Evolutionary conservation across 1,140 invertebrate genomes (phyloP), one percentile per base, ranked within the genome.

Genomic region (Heliothis virescens): DNA sequence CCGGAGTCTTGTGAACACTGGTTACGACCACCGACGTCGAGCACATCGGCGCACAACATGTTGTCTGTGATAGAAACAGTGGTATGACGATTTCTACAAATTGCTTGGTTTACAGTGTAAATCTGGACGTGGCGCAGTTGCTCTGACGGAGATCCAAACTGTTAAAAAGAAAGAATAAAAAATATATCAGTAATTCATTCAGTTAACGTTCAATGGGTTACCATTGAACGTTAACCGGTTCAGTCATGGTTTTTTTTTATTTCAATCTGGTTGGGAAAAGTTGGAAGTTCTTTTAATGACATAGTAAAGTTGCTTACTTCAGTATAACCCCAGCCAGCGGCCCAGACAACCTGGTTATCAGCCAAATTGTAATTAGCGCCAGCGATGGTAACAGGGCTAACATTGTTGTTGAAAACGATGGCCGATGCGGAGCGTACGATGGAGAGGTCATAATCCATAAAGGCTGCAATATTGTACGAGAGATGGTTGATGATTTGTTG

Each of bases 371-470:
- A 91, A 63, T 83, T 87, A 29, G 80, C 9, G 0, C 85, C 86
- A 26, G 79, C 71, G 52, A 75, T 57, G 18, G 13, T 26, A 15
- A 13, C 72, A n/a, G 83, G 47, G 29, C 55, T 63, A 0, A 90
- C 85, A 21, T 74, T 77, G 63, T 69, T 83, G 12, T 26, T 67
- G 15, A 86, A 87, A 2, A 90, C 82, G 2, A 96, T 91, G 12
- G 95, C 94, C 9, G 95, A 89, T 1, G 93, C 86, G 0, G 97
- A 82, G 47, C 91, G 94, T 15, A 97, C 82, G 0, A 97, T 83
- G 15, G 97, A 97, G 11, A 97, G 87, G 80, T 97, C 96, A 83
- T 97, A 96, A 3, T 95, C 91, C 2, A 96, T 86, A 75, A 95
- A 96, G 0, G 83, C 73, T 0, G 13, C 59, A 10, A 13, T 4